Percentiles rank a stretch among this genome's conserved stretches.
phyloP scores from a whole-genome alignment of 1,140 invertebrate species.

The Chironomus striatipennis region DNA sequence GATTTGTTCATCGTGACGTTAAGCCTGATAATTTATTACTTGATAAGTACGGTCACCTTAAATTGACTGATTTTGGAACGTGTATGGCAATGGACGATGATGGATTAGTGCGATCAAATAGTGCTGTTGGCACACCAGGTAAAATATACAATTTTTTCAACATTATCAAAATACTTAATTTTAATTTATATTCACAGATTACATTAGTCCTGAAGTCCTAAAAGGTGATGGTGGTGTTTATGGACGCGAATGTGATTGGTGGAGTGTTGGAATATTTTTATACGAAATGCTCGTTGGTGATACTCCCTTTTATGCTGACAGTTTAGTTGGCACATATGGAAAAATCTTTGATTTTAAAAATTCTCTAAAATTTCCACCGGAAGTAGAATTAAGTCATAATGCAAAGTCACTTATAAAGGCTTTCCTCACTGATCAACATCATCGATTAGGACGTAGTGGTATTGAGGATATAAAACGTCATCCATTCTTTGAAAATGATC shows the following conservation, averaged over 20 bases:
- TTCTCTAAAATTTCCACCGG: constrained; percentile 88
- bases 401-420: constrained; percentile 90
- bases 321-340: constrained; percentile 94
- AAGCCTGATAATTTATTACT: constrained; percentile 99
- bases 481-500: constrained; percentile 91
- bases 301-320: constrained; percentile 98
- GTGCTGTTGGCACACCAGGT: constrained; percentile 91
- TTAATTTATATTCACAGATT: constrained; percentile 42
- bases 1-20: constrained; percentile 97
- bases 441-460: constrained; percentile 85
- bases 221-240: constrained; percentile 96
- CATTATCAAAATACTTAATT: too few relatives aligned
- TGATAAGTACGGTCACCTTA: constrained; percentile 90
- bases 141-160: too few relatives aligned
- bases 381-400: constrained; percentile 83
- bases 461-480: constrained; percentile 93
- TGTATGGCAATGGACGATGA: constrained; percentile 97
- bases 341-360: constrained; percentile 99
- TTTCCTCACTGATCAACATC: constrained; percentile 86
- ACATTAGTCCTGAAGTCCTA: constrained; percentile 97
- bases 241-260: constrained; percentile 98
- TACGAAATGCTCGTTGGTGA: constrained; percentile 99
- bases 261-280: constrained; percentile 97
- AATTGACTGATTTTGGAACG: constrained; percentile 98
- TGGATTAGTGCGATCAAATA: constrained; percentile 90